Conservation (phyloP, 2,113 vertebrate species). For the Lampris megalopsis region DNA sequence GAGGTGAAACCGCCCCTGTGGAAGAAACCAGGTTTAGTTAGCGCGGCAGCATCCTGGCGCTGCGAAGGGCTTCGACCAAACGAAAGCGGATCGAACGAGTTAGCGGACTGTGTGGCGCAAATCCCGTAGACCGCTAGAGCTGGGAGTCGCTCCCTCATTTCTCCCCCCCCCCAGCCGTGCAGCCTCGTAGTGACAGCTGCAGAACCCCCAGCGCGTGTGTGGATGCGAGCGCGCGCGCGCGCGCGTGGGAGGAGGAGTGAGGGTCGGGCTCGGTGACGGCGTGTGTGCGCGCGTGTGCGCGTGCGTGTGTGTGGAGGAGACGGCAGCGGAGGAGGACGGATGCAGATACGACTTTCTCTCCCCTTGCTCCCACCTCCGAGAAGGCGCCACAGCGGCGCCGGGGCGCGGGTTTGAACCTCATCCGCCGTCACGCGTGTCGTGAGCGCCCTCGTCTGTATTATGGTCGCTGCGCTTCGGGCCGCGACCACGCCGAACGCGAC, state of each 20-base stretch:
- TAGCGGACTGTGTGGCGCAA: conserved; percentile 8
- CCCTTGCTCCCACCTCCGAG: conserved; percentile 49
- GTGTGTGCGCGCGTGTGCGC: conserved; percentile 7
- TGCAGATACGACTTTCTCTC: conserved; percentile 72
- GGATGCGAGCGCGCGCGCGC: conserved; percentile 49
- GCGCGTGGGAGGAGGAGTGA: conserved; percentile 66
- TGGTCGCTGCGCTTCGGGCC: conserved; percentile 54
- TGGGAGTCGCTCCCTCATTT: conserved; percentile 62
- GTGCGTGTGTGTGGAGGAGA: conserved; percentile 46
- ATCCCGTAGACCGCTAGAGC: conserved; percentile 46
- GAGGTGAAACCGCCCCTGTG: conserved; percentile 23
- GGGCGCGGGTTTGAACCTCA: too few species aligned
- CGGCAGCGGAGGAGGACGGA: conserved; percentile 76
- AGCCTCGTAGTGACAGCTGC: conserved; percentile 64
- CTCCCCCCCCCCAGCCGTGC: conserved; percentile 23
- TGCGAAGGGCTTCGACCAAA: too few species aligned
- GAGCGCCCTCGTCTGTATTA: conserved; percentile 6
- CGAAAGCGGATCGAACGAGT: too few species aligned
- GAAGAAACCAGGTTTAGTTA: too few species aligned
- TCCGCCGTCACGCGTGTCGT: too few species aligned
- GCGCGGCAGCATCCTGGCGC: too few species aligned
- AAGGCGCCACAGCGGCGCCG: too few species aligned
- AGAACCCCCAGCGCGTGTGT: conserved; percentile 45
- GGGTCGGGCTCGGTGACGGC: conserved; percentile 58
- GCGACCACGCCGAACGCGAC: conserved; percentile 61